These are phyloP conservation scores for Myrmophylax atrothorax DNA, from an alignment of 2,113 vertebrate species.

Conservation along the genomic window DNA sequence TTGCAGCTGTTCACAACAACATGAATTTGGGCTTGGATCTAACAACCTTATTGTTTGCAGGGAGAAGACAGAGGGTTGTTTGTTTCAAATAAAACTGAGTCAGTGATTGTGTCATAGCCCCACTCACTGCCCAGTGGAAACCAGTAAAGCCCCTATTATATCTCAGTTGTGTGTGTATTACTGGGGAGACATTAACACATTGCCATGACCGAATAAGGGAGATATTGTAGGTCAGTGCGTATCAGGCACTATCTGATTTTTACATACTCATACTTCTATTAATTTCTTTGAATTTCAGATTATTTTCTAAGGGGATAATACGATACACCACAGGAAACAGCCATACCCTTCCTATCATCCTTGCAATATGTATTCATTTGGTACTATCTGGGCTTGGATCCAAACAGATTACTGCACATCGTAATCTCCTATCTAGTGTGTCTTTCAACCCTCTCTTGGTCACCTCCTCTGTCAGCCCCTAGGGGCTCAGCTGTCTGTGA, in stretches of 20 bases:
- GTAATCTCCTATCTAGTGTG: background rate
- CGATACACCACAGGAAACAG: background rate
- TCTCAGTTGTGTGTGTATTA: background rate
- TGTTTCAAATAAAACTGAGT: slow-evolving; percentile 1
- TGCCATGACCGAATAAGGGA: background rate
- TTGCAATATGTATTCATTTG: background rate
- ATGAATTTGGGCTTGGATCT: slow-evolving; percentile 24
- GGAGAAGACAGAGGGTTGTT: background rate
- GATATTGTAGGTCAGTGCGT: accelerated
- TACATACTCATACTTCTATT: background rate
- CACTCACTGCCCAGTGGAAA: background rate
- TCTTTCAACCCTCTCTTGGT: background rate
- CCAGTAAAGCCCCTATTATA: background rate
- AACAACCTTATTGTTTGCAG: background rate
- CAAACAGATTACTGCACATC: background rate
- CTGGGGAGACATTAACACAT: background rate
- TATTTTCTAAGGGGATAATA: background rate
- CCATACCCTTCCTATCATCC: background rate
- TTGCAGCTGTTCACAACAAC: slow-evolving; percentile 51
- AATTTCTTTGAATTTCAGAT: background rate
- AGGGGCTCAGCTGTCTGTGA: background rate
- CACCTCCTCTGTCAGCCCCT: background rate
- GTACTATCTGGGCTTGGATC: background rate
- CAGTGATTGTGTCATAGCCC: background rate
- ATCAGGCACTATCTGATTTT: background rate